A percentile compares a stretch with the other conserved stretches of the same genome.
phyloP scores from a whole-genome alignment of 2,113 vertebrate species.

The Caranx ignobilis region DNA sequence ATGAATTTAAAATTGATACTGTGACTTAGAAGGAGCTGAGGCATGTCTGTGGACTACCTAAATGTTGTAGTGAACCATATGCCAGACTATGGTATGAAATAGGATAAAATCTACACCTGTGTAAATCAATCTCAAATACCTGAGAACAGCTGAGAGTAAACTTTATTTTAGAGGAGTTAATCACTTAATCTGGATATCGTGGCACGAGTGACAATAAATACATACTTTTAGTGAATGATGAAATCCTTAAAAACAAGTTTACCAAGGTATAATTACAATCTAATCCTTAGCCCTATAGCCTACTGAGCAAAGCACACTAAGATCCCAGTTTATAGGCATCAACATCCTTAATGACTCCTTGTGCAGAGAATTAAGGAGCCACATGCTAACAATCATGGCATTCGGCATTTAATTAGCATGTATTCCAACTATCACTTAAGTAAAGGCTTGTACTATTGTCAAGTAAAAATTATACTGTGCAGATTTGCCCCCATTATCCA shows the following conservation, averaged over 20 bases:
- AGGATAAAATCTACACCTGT: too few relatives aligned
- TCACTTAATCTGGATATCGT: background rate
- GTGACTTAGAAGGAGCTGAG: too few relatives aligned
- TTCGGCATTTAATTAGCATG: slow-evolving; percentile 26
- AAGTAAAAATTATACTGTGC: slow-evolving; percentile 52
- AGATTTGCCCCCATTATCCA: slow-evolving; percentile 69
- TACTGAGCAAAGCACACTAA: background rate
- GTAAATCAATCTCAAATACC: background rate
- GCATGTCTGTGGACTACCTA: too few relatives aligned
- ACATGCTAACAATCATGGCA: slow-evolving; percentile 21
- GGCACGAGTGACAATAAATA: background rate
- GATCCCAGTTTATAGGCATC: slow-evolving; percentile 7
- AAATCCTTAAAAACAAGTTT: background rate
- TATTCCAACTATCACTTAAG: slow-evolving; percentile 36
- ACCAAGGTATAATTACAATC: background rate
- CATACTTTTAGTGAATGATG: background rate
- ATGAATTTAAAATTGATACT: too few relatives aligned
- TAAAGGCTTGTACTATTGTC: slow-evolving; percentile 52
- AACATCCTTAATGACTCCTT: slow-evolving; percentile 18
- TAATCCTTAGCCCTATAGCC: background rate
- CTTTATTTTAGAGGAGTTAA: background rate
- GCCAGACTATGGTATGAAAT: too few relatives aligned
- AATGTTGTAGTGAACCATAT: too few relatives aligned
- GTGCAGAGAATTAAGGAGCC: slow-evolving; percentile 15
- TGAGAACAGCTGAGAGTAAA: background rate